phyloP scores from a whole-genome alignment of 2,888 invertebrate species.

The Metalampra italica region DNA sequence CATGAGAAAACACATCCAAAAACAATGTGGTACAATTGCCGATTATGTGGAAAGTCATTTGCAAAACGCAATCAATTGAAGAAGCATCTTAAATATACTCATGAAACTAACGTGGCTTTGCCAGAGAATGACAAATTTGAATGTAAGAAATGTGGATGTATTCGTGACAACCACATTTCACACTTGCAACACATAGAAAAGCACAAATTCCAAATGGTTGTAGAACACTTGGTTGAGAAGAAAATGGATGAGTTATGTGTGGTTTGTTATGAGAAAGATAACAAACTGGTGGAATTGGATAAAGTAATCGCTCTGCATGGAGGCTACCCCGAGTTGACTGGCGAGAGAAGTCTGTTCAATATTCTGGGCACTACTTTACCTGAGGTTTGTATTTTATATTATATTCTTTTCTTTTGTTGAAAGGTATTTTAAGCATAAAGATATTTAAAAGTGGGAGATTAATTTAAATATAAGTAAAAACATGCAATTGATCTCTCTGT shows the following conservation, averaged over 20 bases:
- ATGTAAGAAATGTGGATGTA: constrained; percentile 45
- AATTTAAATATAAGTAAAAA: no score
- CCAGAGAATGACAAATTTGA: constrained; percentile 26
- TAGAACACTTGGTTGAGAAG: constrained; percentile 46
- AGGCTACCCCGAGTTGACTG: constrained; percentile 52
- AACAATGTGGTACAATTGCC: constrained; percentile 62
- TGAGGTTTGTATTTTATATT: constrained; percentile 31
- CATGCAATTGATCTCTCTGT: no score
- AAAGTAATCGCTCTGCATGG: constrained; percentile 51
- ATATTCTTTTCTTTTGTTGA: background rate
- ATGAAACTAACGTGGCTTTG: constrained; percentile 3
- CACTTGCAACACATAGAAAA: constrained; percentile 63
- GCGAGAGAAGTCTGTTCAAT: constrained; percentile 43
- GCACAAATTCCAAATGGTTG: constrained; percentile 54
- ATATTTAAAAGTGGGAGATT: no score
- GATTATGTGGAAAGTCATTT: constrained; percentile 59
- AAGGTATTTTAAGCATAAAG: no score
- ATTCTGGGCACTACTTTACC: constrained; percentile 52
- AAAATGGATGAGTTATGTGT: constrained; percentile 51
- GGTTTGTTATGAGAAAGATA: constrained; percentile 41
- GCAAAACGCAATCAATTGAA: constrained; percentile 43
- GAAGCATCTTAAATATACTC: constrained; percentile 33
- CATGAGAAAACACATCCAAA: constrained; percentile 58
- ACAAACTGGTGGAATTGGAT: constrained; percentile 36
- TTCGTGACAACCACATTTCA: constrained; percentile 28